Percentiles rank a stretch among this genome's conserved stretches.
Evolutionary conservation across 2,888 invertebrate genomes (phyloP).

Genomic region (Zele albiditarsus): DNA sequence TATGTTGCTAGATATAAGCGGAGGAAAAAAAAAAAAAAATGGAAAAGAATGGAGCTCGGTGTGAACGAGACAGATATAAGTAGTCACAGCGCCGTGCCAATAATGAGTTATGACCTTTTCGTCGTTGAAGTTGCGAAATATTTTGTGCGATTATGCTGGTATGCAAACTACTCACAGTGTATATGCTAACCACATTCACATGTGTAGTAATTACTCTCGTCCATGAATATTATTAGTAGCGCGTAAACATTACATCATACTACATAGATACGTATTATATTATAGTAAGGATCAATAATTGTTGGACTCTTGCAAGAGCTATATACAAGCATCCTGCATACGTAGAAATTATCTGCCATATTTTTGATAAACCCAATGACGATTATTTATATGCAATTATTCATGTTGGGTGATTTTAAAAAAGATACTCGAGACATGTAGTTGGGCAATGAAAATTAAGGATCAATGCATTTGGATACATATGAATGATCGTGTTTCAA

Average conservation of each 20-base stretch:
- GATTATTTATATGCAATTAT: too few relatives aligned
- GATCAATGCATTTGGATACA: too few relatives aligned
- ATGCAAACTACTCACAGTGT: conserved; percentile 13
- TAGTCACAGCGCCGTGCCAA: conserved; percentile 28
- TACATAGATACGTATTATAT: background rate
- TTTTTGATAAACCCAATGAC: too few relatives aligned
- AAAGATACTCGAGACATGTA: too few relatives aligned
- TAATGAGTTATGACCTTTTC: conserved; percentile 54
- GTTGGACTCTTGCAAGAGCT: background rate
- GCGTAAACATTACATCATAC: conserved; percentile 64
- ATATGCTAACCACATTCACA: conserved; percentile 15
- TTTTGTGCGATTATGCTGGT: conserved; percentile 45
- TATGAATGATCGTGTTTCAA: too few relatives aligned
- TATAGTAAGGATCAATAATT: background rate
- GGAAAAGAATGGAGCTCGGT: background rate
- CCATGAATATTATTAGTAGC: conserved; percentile 70
- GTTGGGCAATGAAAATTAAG: too few relatives aligned
- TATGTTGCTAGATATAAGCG: background rate
- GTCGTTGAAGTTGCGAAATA: conserved; percentile 54
- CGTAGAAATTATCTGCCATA: too few relatives aligned
- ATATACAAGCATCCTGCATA: too few relatives aligned
- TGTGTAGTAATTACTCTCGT: conserved; percentile 64
- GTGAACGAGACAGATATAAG: conserved; percentile 20
- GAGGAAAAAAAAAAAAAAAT: background rate
- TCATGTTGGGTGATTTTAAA: too few relatives aligned